Evolutionary conservation across 2,888 invertebrate species (phyloP).

Genomic region (Tipula lateralis): DNA sequence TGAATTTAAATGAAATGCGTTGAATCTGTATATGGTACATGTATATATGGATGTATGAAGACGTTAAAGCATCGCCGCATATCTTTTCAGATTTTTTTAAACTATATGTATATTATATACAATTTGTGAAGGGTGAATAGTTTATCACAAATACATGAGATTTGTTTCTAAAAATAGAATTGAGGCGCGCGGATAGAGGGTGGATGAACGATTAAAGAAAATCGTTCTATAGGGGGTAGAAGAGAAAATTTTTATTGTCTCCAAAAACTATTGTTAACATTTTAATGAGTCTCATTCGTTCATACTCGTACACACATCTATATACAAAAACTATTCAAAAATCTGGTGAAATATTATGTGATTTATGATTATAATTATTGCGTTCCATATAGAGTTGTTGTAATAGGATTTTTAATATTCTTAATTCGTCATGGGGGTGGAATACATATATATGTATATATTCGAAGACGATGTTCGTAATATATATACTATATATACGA

Average conservation of each 20-base stretch:
- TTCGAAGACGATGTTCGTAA: neutral
- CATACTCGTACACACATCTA: neutral
- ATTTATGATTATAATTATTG: slow-evolving; percentile 15
- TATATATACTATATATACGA: neutral
- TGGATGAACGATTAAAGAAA: neutral
- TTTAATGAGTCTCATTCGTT: neutral
- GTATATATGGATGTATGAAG: neutral
- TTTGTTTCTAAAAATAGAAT: neutral
- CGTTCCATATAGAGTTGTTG: neutral
- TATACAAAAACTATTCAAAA: neutral
- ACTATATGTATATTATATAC: neutral
- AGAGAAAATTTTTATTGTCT: neutral
- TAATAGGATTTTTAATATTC: neutral
- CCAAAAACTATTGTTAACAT: neutral
- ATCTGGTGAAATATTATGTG: neutral
- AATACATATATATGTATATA: neutral
- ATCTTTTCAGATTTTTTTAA: neutral
- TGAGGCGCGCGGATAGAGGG: neutral
- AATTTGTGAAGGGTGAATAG: neutral
- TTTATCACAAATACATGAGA: neutral
- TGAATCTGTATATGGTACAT: neutral
- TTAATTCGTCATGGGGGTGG: neutral
- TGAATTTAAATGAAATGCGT: slow-evolving; percentile 1
- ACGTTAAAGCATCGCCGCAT: neutral
- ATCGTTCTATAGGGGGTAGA: neutral